Evolutionary conservation across 2,113 vertebrate genomes (phyloP).

Genomic region (Ageneiosus marmoratus): DNA sequence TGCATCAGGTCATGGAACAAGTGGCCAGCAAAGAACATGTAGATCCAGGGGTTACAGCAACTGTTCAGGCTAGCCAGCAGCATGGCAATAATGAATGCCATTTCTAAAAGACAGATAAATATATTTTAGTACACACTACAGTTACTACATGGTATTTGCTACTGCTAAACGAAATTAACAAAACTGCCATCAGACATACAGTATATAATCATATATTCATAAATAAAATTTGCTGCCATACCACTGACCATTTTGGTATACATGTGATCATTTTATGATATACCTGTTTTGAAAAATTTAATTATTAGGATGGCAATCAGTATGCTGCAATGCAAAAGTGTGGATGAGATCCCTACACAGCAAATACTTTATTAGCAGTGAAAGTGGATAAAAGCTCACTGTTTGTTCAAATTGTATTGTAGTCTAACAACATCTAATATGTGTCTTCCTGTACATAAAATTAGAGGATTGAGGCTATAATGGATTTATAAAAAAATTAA

Average conservation of each 20-base stretch:
- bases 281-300: background rate
- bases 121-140: slow-evolving; percentile 3
- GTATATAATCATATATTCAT: background rate
- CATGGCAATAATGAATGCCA: slow-evolving; percentile 73
- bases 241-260: background rate
- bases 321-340: background rate
- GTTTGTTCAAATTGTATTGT: background rate
- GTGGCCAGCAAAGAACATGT: slow-evolving; percentile 69
- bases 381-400: background rate
- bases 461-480: background rate
- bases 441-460: background rate
- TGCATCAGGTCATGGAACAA: slow-evolving; percentile 54
- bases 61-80: slow-evolving; percentile 76
- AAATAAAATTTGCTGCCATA: background rate
- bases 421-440: background rate
- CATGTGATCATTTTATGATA: background rate
- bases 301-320: background rate
- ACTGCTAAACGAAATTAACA: background rate
- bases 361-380: background rate
- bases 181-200: background rate
- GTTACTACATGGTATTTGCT: background rate
- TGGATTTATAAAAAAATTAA: too few relatives aligned
- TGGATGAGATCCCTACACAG: background rate
- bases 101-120: slow-evolving; percentile 55
- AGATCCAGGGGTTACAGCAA: slow-evolving; percentile 74